Conservation (phyloP, 1,140 invertebrate genomes). For the Drosophila ercepeae region DNA sequence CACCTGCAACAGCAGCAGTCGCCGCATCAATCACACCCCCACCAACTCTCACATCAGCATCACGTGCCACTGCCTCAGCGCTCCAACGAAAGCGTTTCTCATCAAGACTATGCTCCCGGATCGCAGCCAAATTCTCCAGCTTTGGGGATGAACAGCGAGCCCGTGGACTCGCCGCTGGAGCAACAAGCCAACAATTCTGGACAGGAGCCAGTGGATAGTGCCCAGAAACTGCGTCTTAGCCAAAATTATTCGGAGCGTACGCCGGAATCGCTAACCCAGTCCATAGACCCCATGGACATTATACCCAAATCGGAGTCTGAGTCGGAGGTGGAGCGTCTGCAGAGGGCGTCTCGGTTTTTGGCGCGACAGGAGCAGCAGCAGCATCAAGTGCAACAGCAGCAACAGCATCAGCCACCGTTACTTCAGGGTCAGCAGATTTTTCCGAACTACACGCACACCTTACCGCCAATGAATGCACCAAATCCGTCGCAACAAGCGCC, state of each 20-base stretch:
- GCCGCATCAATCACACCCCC: conserved; percentile 11
- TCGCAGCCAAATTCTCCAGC: conserved; percentile 66
- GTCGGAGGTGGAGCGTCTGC: conserved; percentile 57
- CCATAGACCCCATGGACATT: conserved; percentile 77
- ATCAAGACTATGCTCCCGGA: conserved; percentile 60
- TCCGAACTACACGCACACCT: conserved; percentile 61
- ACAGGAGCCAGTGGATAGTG: conserved; percentile 53
- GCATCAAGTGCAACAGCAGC: conserved; percentile 50
- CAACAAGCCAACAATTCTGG: conserved; percentile 65
- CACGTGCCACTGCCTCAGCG: conserved; percentile 64
- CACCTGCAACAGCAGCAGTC: conserved; percentile 42
- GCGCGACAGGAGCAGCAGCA: conserved; percentile 63
- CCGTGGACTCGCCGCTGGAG: conserved; percentile 61
- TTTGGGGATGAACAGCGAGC: conserved; percentile 50
- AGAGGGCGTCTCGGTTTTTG: conserved; percentile 56
- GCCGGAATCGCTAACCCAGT: conserved; percentile 67
- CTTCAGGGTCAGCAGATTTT: conserved; percentile 63
- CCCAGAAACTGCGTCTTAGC: conserved; percentile 56
- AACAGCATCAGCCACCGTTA: conserved; percentile 63
- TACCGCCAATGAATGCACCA: conserved; percentile 60
- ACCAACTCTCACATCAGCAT: conserved; percentile 20
- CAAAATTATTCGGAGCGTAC: conserved; percentile 63
- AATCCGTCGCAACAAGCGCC: conserved; percentile 60
- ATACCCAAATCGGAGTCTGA: conserved; percentile 76
- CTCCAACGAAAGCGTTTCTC: conserved; percentile 62